These are phyloP conservation scores for Drosophila falleni DNA, from an alignment of 2,888 invertebrate genomes.

Conservation along the genomic window DNA sequence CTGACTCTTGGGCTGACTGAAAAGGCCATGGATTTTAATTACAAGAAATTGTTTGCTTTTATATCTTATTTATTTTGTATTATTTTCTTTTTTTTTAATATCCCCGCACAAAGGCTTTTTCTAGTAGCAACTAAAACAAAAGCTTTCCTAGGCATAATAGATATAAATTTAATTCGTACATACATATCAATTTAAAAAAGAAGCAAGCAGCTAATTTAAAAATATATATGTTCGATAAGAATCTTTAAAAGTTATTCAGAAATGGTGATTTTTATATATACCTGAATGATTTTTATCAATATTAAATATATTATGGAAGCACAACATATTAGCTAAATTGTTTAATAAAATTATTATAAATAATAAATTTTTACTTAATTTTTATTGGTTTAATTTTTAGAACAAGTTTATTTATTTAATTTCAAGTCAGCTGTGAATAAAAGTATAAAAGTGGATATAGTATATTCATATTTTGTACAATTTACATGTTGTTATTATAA, in stretches of 20 bases:
- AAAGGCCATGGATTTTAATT: constrained; percentile 81
- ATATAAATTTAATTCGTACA: constrained; percentile 11
- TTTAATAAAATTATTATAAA: too few relatives aligned
- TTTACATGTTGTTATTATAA: too few relatives aligned
- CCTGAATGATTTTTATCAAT: background rate
- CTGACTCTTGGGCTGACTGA: constrained; percentile 68
- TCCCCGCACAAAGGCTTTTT: constrained; percentile 32
- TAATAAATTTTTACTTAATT: too few relatives aligned
- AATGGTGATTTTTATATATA: background rate
- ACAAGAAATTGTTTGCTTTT: constrained; percentile 81
- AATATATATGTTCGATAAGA: background rate
- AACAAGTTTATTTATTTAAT: too few relatives aligned
- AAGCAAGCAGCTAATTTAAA: background rate
- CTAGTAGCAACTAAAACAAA: constrained; percentile 56
- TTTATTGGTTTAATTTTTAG: too few relatives aligned
- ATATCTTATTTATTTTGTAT: constrained; percentile 30
- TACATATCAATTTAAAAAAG: background rate
- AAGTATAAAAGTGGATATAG: too few relatives aligned
- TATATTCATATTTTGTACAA: too few relatives aligned
- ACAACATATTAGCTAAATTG: background rate
- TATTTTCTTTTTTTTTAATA: constrained; percentile 9
- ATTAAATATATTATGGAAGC: background rate
- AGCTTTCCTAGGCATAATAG: constrained; percentile 38
- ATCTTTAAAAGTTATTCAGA: too few relatives aligned
- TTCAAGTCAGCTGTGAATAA: too few relatives aligned